Evolutionary conservation across 2,113 vertebrate genomes (phyloP), one percentile per base, ranked within the genome.

Genomic region (Pionites leucogaster): DNA sequence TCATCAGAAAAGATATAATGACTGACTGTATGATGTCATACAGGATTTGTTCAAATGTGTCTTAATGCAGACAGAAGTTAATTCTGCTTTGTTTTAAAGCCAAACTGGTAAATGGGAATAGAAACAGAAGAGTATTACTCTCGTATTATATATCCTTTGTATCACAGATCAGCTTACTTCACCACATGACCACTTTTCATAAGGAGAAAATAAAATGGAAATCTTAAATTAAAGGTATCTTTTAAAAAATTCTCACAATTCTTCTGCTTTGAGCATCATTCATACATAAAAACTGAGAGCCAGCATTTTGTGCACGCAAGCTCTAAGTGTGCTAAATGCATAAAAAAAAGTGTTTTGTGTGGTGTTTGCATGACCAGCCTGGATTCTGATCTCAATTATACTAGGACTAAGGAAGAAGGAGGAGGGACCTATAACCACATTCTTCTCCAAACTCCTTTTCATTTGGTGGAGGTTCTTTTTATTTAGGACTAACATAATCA

Each of bases 21-120:
- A 60, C 28, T 70, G 35, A 60, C 10, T 49, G 22, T 68, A 93
- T 35, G 69, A 37, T 53, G 47, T 74, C 64, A 97, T 89, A 79
- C 70, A 95, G 12, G 52, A 68, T 95, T 96, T 7, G 7, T 14
- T 77, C 65, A 95, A 88, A 93, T 46, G 15, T 59, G 64, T 75
- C 68, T 94, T 91, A 88, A 82, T 11, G 17, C 11, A 76, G 70
- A 92, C 88, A 81, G 93, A 95, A 96, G 91, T 79, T 95, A 84
- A 44, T 78, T 92, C 52, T 81, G 68, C 74, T 83, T 92, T 84
- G 59, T 92, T 96, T 90, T 90, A 90, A 97, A 96, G 68, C 23
- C 31, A 70, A 84, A 31, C n/a, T 93, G 75, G 96, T 75, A 97
- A 95, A 95, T n/a, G 37, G 23, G 53, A 16, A 90, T 71, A 93